A percentile compares a stretch with the other conserved stretches of the same genome.
Conservation (phyloP, 2,113 vertebrate species). For the Pelecanoides urinatrix region DNA sequence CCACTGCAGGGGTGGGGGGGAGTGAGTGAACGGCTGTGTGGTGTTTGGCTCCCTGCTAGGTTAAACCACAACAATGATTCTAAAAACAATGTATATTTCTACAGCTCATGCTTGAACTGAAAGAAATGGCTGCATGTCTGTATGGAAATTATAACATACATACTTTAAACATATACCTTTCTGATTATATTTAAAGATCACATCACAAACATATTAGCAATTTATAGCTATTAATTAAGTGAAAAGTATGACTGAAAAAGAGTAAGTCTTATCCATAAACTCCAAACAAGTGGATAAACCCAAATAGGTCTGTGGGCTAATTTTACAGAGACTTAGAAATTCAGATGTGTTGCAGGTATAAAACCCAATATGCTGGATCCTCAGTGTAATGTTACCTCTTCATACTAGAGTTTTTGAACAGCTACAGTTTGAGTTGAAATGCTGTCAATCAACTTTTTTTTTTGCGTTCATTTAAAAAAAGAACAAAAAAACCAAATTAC, state of each 20-base stretch:
- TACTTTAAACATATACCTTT: neutral
- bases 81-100: neutral
- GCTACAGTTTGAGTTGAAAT: neutral
- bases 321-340: neutral
- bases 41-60: too few relatives aligned
- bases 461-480: neutral
- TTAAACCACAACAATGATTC: neutral
- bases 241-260: neutral
- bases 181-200: neutral
- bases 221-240: neutral
- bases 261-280: neutral
- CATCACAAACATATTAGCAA: neutral
- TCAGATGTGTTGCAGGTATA: neutral
- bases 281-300: neutral
- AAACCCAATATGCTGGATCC: neutral
- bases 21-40: too few relatives aligned
- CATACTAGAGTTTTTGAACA: neutral
- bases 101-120: neutral
- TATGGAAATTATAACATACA: neutral
- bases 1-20: too few relatives aligned
- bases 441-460: neutral
- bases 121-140: neutral
- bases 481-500: rapidly evolving
- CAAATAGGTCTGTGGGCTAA: neutral
- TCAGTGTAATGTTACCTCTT: neutral